Conservation (phyloP, 2,888 invertebrate genomes). For the Acronicta leporina region DNA sequence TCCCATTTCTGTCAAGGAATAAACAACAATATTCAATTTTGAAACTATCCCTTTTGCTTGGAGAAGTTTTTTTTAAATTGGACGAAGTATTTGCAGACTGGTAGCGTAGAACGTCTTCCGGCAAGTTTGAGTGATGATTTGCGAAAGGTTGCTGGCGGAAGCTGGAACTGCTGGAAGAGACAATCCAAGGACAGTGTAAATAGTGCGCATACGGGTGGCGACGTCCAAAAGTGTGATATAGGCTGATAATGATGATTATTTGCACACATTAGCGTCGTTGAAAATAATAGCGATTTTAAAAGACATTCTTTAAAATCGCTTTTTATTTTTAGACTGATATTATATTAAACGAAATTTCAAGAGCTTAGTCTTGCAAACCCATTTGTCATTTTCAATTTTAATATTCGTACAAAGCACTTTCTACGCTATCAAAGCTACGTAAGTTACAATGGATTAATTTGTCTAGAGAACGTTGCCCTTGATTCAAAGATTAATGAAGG, state of each 20-base stretch:
- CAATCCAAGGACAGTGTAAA: neutral
- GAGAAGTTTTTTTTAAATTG: no score
- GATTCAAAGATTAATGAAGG: conserved; percentile 50
- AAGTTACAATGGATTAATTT: conserved; percentile 44
- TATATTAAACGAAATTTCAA: conserved; percentile 24
- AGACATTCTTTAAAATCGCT: no score
- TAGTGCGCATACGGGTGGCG: neutral
- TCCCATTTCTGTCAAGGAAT: neutral
- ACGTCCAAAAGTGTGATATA: no score
- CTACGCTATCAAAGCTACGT: conserved; percentile 32
- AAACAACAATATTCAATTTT: no score
- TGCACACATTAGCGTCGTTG: no score
- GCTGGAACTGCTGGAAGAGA: no score
- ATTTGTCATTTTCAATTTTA: conserved; percentile 48
- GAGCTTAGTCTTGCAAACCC: conserved; percentile 25
- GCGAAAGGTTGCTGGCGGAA: no score
- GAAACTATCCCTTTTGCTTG: no score
- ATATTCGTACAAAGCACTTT: conserved; percentile 41
- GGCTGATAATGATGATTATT: no score
- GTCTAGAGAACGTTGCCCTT: conserved; percentile 44
- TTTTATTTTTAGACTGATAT: conserved; percentile 21
- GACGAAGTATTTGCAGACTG: no score
- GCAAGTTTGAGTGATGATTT: no score
- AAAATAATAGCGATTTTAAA: neutral
- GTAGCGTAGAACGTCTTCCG: no score